Conservation (phyloP, 2,888 invertebrate species). For the Drosophila diplacantha region DNA sequence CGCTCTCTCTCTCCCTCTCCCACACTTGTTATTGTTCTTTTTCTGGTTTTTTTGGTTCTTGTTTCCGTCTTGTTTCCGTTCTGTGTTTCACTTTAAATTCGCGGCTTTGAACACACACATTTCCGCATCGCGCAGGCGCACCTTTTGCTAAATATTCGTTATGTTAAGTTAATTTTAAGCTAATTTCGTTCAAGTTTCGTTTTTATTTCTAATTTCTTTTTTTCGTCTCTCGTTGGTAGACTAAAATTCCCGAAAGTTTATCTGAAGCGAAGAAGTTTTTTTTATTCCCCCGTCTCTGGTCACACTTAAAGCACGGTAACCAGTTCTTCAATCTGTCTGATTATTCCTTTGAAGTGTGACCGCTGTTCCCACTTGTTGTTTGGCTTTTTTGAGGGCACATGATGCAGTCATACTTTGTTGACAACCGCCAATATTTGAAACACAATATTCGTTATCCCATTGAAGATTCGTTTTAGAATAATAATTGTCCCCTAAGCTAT, state of each 20-base stretch:
- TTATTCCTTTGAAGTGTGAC: too few relatives aligned
- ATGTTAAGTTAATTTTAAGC: not conserved
- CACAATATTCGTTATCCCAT: too few relatives aligned
- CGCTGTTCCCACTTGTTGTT: too few relatives aligned
- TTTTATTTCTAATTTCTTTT: slow-evolving; percentile 6
- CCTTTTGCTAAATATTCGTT: not conserved
- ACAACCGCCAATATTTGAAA: too few relatives aligned
- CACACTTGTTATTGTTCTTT: slow-evolving; percentile 12
- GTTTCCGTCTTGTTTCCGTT: too few relatives aligned
- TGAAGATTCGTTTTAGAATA: too few relatives aligned
- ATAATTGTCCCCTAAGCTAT: too few relatives aligned
- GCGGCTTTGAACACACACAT: not conserved
- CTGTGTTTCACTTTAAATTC: not conserved
- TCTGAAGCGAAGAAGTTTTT: not conserved
- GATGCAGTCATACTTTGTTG: too few relatives aligned
- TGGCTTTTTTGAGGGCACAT: too few relatives aligned
- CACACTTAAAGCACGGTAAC: not conserved
- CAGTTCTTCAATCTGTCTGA: too few relatives aligned
- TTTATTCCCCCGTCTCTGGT: not conserved
- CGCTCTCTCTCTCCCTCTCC: not conserved
- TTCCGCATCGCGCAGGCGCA: not conserved
- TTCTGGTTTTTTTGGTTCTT: not conserved
- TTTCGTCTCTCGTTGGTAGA: not conserved
- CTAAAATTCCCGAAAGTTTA: not conserved
- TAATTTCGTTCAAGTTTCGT: not conserved